A percentile compares a stretch with the other conserved stretches of the same genome.
phyloP scores from a whole-genome alignment of 1,140 invertebrate genomes.

The Drosophila nasuta region DNA sequence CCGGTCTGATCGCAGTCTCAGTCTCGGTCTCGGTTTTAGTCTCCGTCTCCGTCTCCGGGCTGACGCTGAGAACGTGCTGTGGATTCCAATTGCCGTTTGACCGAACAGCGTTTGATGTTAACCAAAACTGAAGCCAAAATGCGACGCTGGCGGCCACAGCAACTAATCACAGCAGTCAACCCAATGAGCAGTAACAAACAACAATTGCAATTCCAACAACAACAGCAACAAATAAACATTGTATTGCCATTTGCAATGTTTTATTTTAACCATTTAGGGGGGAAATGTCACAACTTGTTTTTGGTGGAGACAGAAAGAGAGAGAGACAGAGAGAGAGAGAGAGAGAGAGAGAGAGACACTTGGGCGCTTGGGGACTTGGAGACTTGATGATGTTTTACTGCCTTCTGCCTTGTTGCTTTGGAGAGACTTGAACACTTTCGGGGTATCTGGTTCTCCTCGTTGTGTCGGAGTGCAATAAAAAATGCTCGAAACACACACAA shows the following conservation, averaged over 20 bases:
- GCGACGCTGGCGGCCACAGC: constrained; percentile 50
- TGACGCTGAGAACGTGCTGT: constrained; percentile 49
- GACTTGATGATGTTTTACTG: too few relatives aligned
- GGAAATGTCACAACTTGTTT: constrained; percentile 78
- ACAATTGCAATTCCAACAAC: constrained; percentile 19
- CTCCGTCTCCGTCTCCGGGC: too few relatives aligned
- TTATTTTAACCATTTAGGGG: constrained; percentile 75
- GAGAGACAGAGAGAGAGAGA: too few relatives aligned
- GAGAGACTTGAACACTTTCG: constrained; percentile 36
- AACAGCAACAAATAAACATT: constrained; percentile 26
- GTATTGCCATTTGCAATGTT: constrained; percentile 56
- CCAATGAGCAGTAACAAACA: constrained; percentile 44
- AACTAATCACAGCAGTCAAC: constrained; percentile 55
- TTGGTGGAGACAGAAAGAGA: constrained; percentile 3
- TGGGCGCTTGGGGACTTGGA: constrained; percentile 9
- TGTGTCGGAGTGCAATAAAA: constrained; percentile 38
- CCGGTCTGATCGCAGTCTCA: background rate
- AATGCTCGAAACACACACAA: constrained; percentile 44
- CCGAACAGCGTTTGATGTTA: constrained; percentile 65
- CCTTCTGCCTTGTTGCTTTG: too few relatives aligned
- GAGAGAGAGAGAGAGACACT: background rate
- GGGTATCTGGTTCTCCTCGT: constrained; percentile 68
- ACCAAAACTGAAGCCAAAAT: constrained; percentile 71
- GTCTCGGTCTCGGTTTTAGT: background rate
- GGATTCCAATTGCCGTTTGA: constrained; percentile 62